These are phyloP conservation scores for Excalfactoria chinensis DNA, from an alignment of 2,113 vertebrate genomes.

Conservation along the genomic window DNA sequence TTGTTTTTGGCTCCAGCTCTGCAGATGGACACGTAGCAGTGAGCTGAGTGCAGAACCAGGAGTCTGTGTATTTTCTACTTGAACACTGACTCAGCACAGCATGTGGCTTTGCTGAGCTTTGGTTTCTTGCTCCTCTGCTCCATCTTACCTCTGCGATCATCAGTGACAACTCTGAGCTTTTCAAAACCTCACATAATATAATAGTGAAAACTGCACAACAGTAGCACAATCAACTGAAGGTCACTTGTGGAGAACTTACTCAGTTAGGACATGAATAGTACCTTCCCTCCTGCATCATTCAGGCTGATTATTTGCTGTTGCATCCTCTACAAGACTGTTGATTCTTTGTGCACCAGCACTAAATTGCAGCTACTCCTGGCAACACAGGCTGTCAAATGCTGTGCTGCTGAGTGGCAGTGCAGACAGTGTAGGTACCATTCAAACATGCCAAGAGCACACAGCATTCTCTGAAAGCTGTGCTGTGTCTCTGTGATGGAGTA, in stretches of 20 bases:
- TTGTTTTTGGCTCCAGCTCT: neutral
- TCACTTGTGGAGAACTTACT: neutral
- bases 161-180: neutral
- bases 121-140: neutral
- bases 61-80: neutral
- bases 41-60: neutral
- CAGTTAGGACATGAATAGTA: neutral
- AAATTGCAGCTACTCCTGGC: neutral
- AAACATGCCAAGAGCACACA: neutral
- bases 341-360: neutral
- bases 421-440: neutral
- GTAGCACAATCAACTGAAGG: neutral
- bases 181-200: neutral
- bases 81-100: neutral
- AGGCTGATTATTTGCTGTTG: neutral
- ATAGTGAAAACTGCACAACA: neutral
- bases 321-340: neutral
- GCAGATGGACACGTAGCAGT: accelerated
- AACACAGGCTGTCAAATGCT: neutral
- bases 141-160: neutral
- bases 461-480: accelerated
- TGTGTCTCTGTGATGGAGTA: neutral
- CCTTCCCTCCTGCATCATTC: neutral
- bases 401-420: neutral
- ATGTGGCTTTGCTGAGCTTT: neutral